Conservation (phyloP, 2,797 vertebrate genomes). For the Pseudochromis fuscus region DNA sequence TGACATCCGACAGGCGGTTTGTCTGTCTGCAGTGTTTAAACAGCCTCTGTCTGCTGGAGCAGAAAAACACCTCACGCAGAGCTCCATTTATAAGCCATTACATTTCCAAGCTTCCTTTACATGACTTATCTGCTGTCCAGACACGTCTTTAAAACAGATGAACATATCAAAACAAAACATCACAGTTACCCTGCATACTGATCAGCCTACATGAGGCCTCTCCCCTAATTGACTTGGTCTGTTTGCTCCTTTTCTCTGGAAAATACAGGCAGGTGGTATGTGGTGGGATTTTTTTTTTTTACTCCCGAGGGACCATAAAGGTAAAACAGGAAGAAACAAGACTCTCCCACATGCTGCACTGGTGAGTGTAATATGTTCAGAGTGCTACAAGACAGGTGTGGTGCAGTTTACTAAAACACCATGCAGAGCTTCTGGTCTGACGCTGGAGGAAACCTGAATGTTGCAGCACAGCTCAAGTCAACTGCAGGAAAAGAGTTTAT, state of each 20-base stretch:
- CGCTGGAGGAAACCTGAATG: neutral
- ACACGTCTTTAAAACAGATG: slow-evolving; percentile 7
- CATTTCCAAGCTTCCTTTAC: slow-evolving; percentile 35
- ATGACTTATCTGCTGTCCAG: slow-evolving; percentile 8
- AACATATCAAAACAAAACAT: neutral
- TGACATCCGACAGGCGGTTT: slow-evolving; percentile 8
- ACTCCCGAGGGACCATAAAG: neutral
- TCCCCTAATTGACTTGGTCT: neutral
- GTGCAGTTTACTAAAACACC: slow-evolving; percentile 9
- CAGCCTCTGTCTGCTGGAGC: slow-evolving; percentile 26
- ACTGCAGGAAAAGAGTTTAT: neutral
- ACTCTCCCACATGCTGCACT: neutral
- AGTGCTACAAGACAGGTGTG: neutral
- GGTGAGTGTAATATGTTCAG: neutral
- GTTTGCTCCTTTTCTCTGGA: slow-evolving; percentile 10
- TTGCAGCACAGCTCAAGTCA: neutral
- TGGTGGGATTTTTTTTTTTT: neutral
- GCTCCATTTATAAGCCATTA: slow-evolving; percentile 46
- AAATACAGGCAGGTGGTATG: too few relatives aligned
- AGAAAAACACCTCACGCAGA: slow-evolving; percentile 28
- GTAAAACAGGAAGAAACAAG: neutral
- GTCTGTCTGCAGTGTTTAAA: slow-evolving; percentile 26
- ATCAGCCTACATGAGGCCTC: slow-evolving; percentile 7
- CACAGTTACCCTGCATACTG: neutral
- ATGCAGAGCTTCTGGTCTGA: neutral